Evolutionary conservation across 2,888 invertebrate species (phyloP).

Genomic region (Brachyptera putata): DNA sequence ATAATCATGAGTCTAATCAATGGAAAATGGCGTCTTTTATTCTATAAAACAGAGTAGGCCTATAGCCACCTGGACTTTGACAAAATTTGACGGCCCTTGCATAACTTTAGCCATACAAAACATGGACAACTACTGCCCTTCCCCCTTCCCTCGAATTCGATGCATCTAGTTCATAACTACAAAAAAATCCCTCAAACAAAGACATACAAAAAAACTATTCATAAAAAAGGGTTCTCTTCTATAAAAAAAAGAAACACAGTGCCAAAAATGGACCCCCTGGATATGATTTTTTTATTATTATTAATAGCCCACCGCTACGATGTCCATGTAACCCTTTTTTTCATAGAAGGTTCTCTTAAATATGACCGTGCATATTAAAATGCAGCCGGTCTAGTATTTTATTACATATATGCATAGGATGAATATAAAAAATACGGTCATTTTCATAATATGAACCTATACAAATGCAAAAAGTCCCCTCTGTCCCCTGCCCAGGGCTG

Average conservation of each 20-base stretch:
- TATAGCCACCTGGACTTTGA: constrained; percentile 11
- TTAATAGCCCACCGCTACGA: background rate
- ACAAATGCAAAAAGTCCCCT: constrained; percentile 11
- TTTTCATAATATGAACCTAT: background rate
- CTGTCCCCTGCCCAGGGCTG: too few species aligned
- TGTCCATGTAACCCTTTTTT: constrained; percentile 1
- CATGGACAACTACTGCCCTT: too few species aligned
- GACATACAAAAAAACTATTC: background rate
- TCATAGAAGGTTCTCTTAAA: background rate
- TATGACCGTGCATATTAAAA: background rate
- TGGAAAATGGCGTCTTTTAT: too few species aligned
- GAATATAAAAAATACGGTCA: constrained; percentile 2
- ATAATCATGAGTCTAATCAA: too few species aligned
- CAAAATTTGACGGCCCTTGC: background rate
- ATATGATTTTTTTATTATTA: background rate
- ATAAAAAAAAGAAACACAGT: background rate
- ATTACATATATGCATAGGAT: background rate
- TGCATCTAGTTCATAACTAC: background rate
- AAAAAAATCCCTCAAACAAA: background rate
- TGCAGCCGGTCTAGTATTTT: background rate
- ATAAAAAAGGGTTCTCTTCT: constrained; percentile 6
- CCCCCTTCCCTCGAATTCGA: too few species aligned
- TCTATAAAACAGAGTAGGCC: too few species aligned
- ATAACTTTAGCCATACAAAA: background rate
- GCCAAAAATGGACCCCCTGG: constrained; percentile 14